phyloP scores from a whole-genome alignment of 2,888 invertebrate genomes.

The Tenthredo notha region DNA sequence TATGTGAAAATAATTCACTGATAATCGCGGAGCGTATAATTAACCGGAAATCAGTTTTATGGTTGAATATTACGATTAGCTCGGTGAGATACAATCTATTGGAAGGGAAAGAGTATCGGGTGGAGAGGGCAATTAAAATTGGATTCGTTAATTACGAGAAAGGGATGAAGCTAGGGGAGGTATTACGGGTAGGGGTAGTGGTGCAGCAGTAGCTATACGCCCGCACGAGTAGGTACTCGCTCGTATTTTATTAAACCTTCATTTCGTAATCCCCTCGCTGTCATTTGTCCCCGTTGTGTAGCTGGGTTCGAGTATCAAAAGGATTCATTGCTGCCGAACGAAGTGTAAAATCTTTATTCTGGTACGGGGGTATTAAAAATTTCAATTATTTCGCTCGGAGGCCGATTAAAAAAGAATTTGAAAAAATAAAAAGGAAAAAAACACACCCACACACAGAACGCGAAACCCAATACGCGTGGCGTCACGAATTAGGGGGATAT shows the following conservation, averaged over 20 bases:
- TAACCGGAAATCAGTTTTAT: slow-evolving; percentile 68
- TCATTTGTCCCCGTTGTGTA: slow-evolving; percentile 48
- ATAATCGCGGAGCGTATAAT: slow-evolving; percentile 57
- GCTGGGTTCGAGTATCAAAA: slow-evolving; percentile 36
- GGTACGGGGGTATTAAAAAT: slow-evolving; percentile 19
- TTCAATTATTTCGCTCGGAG: slow-evolving; percentile 39
- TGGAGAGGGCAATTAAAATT: slow-evolving; percentile 73
- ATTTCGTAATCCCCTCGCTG: slow-evolving; percentile 70
- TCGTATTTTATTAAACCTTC: slow-evolving; percentile 74
- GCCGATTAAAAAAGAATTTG: neutral
- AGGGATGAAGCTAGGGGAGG: slow-evolving; percentile 57
- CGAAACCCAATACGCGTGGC: neutral
- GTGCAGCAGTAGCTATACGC: neutral
- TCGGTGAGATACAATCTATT: slow-evolving; percentile 27
- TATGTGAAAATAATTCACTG: neutral
- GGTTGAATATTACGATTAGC: slow-evolving; percentile 64
- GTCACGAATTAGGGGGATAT: neutral
- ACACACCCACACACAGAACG: neutral
- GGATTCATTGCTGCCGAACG: slow-evolving; percentile 16
- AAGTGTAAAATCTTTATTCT: slow-evolving; percentile 37
- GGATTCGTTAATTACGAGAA: slow-evolving; percentile 75
- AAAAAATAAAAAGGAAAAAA: neutral
- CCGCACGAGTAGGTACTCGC: slow-evolving; percentile 42
- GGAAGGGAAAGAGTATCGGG: slow-evolving; percentile 56
- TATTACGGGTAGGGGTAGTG: slow-evolving; percentile 53